Conservation (phyloP, 2,113 vertebrate species). For the Cromileptes altivelis region DNA sequence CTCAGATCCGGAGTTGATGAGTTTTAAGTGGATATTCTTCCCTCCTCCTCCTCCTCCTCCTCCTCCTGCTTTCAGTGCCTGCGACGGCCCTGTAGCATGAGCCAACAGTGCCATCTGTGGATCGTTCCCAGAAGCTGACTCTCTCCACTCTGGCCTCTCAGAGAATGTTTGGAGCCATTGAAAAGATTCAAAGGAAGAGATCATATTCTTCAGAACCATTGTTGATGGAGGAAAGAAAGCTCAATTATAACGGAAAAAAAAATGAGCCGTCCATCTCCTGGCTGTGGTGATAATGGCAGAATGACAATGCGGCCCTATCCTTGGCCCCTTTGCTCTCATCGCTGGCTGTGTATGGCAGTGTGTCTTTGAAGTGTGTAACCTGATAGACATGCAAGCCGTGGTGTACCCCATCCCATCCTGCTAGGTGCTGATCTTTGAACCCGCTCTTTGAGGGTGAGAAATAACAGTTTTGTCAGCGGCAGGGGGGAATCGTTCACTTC, state of each 20-base stretch:
- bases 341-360: constrained; percentile 79
- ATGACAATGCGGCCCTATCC: constrained; percentile 77
- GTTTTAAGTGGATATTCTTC: constrained; percentile 69
- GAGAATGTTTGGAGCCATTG: constrained; percentile 71
- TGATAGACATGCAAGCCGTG: constrained; percentile 83
- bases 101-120: constrained; percentile 89
- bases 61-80: constrained; percentile 45
- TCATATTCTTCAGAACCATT: constrained; percentile 81
- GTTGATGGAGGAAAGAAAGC: constrained; percentile 67
- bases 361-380: constrained; percentile 86
- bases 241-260: constrained; percentile 69
- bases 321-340: constrained; percentile 76
- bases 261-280: constrained; percentile 69
- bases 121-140: constrained; percentile 37
- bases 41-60: constrained; percentile 46
- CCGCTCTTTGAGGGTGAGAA: constrained; percentile 76
- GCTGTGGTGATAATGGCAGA: constrained; percentile 76
- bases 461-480: constrained; percentile 71
- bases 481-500: constrained; percentile 44
- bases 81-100: constrained; percentile 64
- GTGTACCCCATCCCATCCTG: constrained; percentile 73
- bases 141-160: constrained; percentile 17
- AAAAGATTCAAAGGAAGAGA: constrained; percentile 80
- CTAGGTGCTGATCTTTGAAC: constrained; percentile 87
- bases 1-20: constrained; percentile 76